Evolutionary conservation across 2,888 invertebrate genomes (phyloP).

Genomic region (Spodoptera picta): DNA sequence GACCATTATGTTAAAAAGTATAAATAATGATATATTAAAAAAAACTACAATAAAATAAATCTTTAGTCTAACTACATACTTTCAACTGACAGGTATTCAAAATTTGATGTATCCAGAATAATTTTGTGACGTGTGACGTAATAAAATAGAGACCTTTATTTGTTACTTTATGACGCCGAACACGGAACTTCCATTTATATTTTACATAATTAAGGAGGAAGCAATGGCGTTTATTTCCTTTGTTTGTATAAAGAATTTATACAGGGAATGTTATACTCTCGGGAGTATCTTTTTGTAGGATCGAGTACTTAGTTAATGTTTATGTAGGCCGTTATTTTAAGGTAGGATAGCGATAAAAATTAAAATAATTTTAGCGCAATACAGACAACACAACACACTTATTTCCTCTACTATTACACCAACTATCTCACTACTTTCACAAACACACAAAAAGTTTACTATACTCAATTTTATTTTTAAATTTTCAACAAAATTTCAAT

Average conservation of each 20-base stretch:
- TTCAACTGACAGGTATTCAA: too few species aligned
- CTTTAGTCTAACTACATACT: too few species aligned
- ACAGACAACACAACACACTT: constrained; percentile 24
- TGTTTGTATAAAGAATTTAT: constrained; percentile 14
- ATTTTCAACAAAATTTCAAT: constrained; percentile 29
- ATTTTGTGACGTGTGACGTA: constrained; percentile 28
- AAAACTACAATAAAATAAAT: too few species aligned
- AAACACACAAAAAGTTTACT: constrained; percentile 7
- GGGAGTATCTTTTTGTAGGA: neutral
- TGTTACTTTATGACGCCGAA: constrained; percentile 35
- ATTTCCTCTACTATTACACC: constrained; percentile 1
- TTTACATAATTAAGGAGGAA: constrained; percentile 40
- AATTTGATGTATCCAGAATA: constrained; percentile 5
- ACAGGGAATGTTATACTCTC: constrained; percentile 1
- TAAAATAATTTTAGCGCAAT: neutral
- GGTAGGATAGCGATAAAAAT: neutral
- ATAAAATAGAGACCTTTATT: constrained; percentile 27
- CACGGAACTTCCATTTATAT: constrained; percentile 49
- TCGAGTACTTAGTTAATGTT: too few species aligned
- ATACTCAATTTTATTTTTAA: constrained; percentile 8
- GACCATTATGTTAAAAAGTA: too few species aligned
- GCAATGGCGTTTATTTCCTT: constrained; percentile 32
- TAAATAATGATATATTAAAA: too few species aligned
- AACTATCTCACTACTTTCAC: constrained; percentile 3
- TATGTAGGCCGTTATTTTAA: neutral